Conservation (phyloP, 1,140 invertebrate species). For the Drosophila equinoxialis region DNA sequence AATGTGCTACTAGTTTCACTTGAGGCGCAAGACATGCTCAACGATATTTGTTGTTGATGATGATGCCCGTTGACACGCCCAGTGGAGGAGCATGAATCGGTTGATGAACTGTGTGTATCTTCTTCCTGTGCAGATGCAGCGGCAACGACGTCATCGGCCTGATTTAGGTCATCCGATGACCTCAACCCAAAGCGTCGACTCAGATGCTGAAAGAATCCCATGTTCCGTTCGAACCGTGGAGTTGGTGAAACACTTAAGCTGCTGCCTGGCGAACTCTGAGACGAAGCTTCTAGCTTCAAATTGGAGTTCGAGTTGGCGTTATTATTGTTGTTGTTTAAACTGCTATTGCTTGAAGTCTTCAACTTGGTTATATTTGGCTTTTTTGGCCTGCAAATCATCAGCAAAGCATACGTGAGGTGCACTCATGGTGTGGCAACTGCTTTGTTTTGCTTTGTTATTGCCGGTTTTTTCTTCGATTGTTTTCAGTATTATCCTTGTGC, state of each 20-base stretch:
- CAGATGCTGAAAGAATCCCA: conserved; percentile 86
- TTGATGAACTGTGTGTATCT: conserved; percentile 85
- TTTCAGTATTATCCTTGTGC: conserved; percentile 23
- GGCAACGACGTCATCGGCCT: conserved; percentile 64
- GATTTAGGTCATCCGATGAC: conserved; percentile 83
- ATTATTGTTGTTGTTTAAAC: conserved; percentile 42
- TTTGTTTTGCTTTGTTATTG: conserved; percentile 59
- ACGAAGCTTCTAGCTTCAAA: conserved; percentile 26
- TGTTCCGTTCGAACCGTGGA: conserved; percentile 84
- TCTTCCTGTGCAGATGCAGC: conserved; percentile 74
- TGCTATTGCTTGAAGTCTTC: conserved; percentile 39
- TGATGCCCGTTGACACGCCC: conserved; percentile 55
- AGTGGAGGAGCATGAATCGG: conserved; percentile 85
- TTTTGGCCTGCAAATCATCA: conserved; percentile 55
- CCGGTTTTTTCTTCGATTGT: conserved; percentile 58
- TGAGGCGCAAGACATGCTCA: conserved; percentile 85
- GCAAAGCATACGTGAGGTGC: conserved; percentile 76
- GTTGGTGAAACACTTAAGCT: conserved; percentile 81
- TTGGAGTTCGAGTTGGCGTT: conserved; percentile 38
- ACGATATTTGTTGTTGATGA: conserved; percentile 82
- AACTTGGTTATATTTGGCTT: conserved; percentile 29
- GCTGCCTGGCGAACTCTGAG: conserved; percentile 50
- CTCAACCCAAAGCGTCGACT: conserved; percentile 85
- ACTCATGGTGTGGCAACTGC: conserved; percentile 43
- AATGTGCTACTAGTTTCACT: conserved; percentile 86